phyloP scores from a whole-genome alignment of 2,113 vertebrate genomes.

The Muntiacus muntjak region DNA sequence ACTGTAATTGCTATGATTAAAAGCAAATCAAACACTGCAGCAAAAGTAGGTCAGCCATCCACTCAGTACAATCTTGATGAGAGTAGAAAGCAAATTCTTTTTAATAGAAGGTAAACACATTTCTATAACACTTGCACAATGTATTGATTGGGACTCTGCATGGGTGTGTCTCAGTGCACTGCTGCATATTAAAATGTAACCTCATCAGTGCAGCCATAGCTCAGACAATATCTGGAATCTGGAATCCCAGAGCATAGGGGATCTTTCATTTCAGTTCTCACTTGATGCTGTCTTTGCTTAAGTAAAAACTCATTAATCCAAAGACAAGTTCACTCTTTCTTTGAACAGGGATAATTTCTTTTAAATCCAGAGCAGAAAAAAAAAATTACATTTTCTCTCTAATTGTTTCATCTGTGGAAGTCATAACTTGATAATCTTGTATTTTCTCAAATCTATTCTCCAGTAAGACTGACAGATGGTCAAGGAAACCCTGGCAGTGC shows the following conservation, averaged over 20 bases:
- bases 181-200: not conserved
- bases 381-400: not conserved
- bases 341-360: not conserved
- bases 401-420: not conserved
- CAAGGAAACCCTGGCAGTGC: not conserved
- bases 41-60: slow-evolving; percentile 79
- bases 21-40: slow-evolving; percentile 76
- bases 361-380: not conserved
- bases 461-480: not conserved
- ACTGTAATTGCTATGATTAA: slow-evolving; percentile 82
- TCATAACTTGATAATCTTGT: not conserved
- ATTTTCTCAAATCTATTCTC: not conserved
- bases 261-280: not conserved
- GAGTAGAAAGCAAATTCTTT: slow-evolving; percentile 53
- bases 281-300: not conserved
- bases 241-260: not conserved
- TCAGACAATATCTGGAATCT: not conserved
- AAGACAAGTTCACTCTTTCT: not conserved
- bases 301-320: not conserved
- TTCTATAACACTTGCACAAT: slow-evolving; percentile 34
- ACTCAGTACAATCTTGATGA: slow-evolving; percentile 61
- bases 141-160: not conserved
- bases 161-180: not conserved
- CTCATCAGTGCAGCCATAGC: not conserved
- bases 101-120: slow-evolving; percentile 40